Conservation (phyloP, 1,140 invertebrate species). For the Atta colombica region DNA sequence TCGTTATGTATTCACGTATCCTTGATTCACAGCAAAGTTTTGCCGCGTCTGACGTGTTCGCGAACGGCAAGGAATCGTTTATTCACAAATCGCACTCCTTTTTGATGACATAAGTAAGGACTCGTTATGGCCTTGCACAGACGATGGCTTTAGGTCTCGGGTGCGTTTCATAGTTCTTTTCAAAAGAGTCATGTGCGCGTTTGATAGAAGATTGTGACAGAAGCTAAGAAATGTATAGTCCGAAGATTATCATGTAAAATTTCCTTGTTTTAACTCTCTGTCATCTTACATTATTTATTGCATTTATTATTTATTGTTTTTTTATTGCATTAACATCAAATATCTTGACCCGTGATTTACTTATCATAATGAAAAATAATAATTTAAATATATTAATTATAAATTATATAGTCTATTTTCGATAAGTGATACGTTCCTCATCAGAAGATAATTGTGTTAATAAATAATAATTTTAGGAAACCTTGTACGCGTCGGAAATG, state of each 20-base stretch:
- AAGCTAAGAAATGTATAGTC: not conserved
- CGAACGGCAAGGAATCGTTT: not conserved
- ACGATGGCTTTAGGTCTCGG: not conserved
- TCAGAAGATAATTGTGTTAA: not conserved
- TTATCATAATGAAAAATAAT: not conserved
- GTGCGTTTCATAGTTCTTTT: conserved; percentile 4
- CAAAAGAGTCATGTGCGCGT: not conserved
- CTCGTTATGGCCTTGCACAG: conserved; percentile 5
- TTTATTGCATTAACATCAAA: not conserved
- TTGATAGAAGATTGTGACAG: not conserved
- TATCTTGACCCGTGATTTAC: not conserved
- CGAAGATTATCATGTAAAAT: not conserved
- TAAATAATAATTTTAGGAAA: conserved; percentile 16
- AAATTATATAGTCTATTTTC: not conserved
- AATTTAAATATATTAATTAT: not conserved
- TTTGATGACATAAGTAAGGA: conserved; percentile 33
- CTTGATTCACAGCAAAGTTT: conserved; percentile 70
- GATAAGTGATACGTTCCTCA: not conserved
- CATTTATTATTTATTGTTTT: not conserved
- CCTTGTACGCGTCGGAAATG: not conserved
- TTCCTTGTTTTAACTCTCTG: not conserved
- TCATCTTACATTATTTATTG: not conserved
- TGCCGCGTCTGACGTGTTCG: conserved; percentile 67
- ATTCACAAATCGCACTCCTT: conserved; percentile 23
- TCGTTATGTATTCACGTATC: conserved; percentile 69